Base-by-base conservation (phyloP, 2,888 invertebrate genomes). In the Acleris holmiana region DNA sequence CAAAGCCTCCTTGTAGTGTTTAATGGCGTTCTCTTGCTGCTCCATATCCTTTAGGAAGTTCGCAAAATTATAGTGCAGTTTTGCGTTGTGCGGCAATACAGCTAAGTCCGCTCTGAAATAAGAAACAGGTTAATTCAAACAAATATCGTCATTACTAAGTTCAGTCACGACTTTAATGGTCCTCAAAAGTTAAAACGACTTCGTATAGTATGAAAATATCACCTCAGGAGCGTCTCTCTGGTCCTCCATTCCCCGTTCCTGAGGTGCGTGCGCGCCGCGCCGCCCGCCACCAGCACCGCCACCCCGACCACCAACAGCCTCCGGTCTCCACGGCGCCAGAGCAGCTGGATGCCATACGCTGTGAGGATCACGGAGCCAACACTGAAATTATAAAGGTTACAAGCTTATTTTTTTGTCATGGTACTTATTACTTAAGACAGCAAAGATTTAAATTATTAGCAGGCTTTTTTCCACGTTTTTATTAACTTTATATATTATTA, bases 1-100 rank as follows among this genome's bases (percentile, higher is more conserved):
- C 56, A 97, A 88, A 25, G 97, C 96, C 81, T 95, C 94, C 76
- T 94, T 94, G 88, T 97, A 97, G 88, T 97, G 97, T 73, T 94
- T 89, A 71, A 95, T 94, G 21, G 97, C 97, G 69, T 94, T 93
- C 72, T 95, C 95, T 66, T 94, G 94, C 75, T 95, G 94, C 47
- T 95, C 95, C 50, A 94, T 93, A 83, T 97, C 97, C 82, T 96
- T 94, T 73, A 97, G 93, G 84, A 96, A 96, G 93, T 98, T 98
- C 51, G 96, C 98, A 79, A 96, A 97, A 91, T 98, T 98, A 93
- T 97, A 98, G 89, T 97, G 97, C 89, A 97, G 95, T 89, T 98
- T 98, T 62, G 97, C 97, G 83, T 98, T 98, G 88, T 96, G 95
- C 0, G 97, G 97, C 58, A 97, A 85, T 15, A 95, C 95, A 71